Conservation (phyloP, 2,797 vertebrate genomes). For the Lates japonicus region DNA sequence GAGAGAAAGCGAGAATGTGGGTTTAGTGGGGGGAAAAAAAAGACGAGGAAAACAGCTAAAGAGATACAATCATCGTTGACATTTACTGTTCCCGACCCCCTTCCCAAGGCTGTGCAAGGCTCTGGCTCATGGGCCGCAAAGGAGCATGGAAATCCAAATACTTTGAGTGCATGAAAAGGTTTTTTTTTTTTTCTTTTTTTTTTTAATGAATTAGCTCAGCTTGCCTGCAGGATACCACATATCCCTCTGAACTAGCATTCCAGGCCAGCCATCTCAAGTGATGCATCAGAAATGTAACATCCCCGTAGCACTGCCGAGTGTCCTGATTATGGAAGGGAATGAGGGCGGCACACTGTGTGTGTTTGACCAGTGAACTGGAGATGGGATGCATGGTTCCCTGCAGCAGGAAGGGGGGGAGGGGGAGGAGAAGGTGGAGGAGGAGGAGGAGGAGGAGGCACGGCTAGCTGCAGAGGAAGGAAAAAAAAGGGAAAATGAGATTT, state of each 20-base stretch:
- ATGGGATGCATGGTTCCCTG: slow-evolving; percentile 82
- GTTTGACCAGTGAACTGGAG: slow-evolving; percentile 84
- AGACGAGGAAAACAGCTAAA: slow-evolving; percentile 64
- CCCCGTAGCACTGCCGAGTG: slow-evolving; percentile 80
- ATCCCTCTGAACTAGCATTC: slow-evolving; percentile 74
- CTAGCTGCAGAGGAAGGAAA: slow-evolving; percentile 69
- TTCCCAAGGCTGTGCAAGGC: slow-evolving; percentile 75
- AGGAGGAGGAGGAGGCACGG: slow-evolving; percentile 30
- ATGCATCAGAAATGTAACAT: slow-evolving; percentile 84
- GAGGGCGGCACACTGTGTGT: slow-evolving; percentile 81
- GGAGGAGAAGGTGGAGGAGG: slow-evolving; percentile 9
- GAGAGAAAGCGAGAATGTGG: slow-evolving; percentile 34
- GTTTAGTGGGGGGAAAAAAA: slow-evolving; percentile 29
- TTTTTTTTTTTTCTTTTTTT: slow-evolving; percentile 9
- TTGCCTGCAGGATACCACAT: slow-evolving; percentile 69
- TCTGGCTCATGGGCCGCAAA: slow-evolving; percentile 56
- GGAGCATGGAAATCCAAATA: slow-evolving; percentile 58
- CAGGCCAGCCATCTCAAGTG: slow-evolving; percentile 82
- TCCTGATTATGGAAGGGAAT: slow-evolving; percentile 84
- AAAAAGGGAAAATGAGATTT: slow-evolving; percentile 60
- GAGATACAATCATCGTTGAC: slow-evolving; percentile 79
- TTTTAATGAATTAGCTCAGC: slow-evolving; percentile 63
- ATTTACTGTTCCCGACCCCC: slow-evolving; percentile 75
- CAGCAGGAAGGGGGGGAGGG: slow-evolving; percentile 61
- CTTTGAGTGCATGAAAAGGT: slow-evolving; percentile 59